Conservation (phyloP, 2,888 invertebrate species). For the Hydropsyche betteni region DNA sequence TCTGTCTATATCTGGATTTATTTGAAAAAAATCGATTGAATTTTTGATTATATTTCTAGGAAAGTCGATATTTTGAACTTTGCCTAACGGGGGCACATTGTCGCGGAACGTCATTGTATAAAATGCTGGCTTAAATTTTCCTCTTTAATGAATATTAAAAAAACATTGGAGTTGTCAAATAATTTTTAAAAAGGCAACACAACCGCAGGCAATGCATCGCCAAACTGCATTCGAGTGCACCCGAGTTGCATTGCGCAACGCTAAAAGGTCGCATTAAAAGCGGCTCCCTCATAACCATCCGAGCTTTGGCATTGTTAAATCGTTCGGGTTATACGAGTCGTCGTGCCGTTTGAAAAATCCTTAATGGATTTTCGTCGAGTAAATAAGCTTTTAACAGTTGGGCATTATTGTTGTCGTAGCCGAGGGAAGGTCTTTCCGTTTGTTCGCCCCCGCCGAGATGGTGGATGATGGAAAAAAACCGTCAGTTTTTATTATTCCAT, state of each 20-base stretch:
- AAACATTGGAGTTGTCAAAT: too few species aligned
- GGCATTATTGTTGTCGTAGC: slow-evolving; percentile 24
- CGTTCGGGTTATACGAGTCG: slow-evolving; percentile 29
- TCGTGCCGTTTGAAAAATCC: slow-evolving; percentile 17
- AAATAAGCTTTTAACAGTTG: slow-evolving; percentile 30
- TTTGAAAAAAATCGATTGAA: too few species aligned
- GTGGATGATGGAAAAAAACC: not conserved
- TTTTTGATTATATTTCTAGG: too few species aligned
- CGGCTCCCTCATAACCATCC: slow-evolving; percentile 9
- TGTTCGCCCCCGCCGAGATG: not conserved
- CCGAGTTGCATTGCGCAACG: too few species aligned
- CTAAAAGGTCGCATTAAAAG: slow-evolving; percentile 24
- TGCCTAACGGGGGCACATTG: too few species aligned
- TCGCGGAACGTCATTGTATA: too few species aligned
- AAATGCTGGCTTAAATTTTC: too few species aligned
- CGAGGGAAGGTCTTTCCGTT: slow-evolving; percentile 8
- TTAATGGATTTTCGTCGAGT: slow-evolving; percentile 28
- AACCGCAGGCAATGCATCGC: not conserved
- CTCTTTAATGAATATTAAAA: too few species aligned
- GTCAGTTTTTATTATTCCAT: slow-evolving; percentile 28
- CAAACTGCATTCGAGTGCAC: not conserved
- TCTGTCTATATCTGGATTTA: too few species aligned
- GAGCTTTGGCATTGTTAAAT: slow-evolving; percentile 27
- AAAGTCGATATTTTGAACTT: too few species aligned
- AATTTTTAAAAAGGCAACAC: too few species aligned